These are phyloP conservation scores for Picus viridis DNA, from an alignment of 2,797 vertebrate species.

Conservation along the genomic window DNA sequence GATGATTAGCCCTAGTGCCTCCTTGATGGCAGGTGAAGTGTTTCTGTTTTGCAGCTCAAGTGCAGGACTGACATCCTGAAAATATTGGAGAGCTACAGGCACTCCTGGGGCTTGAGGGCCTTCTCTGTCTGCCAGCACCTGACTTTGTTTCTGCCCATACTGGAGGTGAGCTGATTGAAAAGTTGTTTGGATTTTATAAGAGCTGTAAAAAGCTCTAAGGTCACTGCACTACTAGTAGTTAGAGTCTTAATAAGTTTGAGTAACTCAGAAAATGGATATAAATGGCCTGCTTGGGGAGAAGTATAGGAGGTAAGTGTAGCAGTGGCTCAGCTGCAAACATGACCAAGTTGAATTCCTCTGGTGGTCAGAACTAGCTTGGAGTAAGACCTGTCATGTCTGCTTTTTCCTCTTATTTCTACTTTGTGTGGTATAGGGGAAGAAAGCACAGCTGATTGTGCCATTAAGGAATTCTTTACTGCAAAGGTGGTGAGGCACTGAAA, in stretches of 20 bases:
- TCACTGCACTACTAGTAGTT: not conserved
- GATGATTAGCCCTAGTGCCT: not conserved
- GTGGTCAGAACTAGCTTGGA: not conserved
- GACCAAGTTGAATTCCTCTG: not conserved
- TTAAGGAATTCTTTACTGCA: too few species aligned
- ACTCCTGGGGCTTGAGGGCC: not conserved
- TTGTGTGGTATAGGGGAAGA: not conserved
- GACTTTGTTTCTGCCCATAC: not conserved
- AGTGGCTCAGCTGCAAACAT: not conserved
- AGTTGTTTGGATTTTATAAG: not conserved
- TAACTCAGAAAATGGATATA: not conserved
- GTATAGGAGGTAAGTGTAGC: not conserved
- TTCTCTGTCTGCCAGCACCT: not conserved
- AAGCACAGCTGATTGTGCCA: not conserved
- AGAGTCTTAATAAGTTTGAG: not conserved
- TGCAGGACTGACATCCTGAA: not conserved
- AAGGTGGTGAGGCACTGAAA: too few species aligned
- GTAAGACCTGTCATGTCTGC: rapidly evolving
- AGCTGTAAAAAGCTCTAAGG: not conserved
- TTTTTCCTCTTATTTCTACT: not conserved
- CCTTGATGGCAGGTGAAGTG: not conserved
- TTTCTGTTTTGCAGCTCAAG: not conserved
- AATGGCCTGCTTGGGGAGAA: not conserved
- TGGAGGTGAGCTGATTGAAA: not conserved
- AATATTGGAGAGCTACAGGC: not conserved